These are phyloP conservation scores for Conistra vaccinii DNA, from an alignment of 2,888 invertebrate species.

Conservation along the genomic window DNA sequence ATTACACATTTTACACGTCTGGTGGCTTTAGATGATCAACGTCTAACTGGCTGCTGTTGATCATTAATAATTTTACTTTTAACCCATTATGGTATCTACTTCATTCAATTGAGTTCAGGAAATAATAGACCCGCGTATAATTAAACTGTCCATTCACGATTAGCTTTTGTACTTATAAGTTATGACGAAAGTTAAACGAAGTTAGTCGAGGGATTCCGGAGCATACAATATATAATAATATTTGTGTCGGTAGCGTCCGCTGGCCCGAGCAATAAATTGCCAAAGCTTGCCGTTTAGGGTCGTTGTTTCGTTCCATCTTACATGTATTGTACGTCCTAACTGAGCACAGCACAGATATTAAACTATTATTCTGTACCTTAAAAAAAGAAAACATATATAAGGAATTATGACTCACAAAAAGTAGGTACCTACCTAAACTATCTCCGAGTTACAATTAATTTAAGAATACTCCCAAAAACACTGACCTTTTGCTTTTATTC, in stretches of 20 bases:
- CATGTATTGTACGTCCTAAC: conserved; percentile 16
- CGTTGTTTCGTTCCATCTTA: conserved; percentile 14
- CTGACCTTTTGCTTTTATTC: too few relatives aligned
- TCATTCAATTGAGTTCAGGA: background rate
- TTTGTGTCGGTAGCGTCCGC: conserved; percentile 30
- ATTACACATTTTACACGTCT: background rate
- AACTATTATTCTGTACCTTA: background rate
- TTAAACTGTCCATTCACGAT: conserved; percentile 34
- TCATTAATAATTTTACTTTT: background rate
- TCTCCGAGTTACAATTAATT: background rate
- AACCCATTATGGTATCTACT: background rate
- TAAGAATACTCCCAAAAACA: background rate
- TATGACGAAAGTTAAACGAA: conserved; percentile 45
- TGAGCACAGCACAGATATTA: background rate
- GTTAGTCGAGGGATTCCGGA: conserved; percentile 17
- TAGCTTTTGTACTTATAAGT: conserved; percentile 44
- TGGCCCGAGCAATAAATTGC: conserved; percentile 38
- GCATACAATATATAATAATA: conserved; percentile 23
- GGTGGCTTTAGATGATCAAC: background rate
- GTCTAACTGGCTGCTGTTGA: background rate
- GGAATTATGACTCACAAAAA: background rate
- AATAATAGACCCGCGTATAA: conserved; percentile 32
- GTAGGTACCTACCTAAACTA: background rate
- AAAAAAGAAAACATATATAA: background rate
- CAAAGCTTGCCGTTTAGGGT: conserved; percentile 27